Conservation (phyloP, 2,797 vertebrate species). For the Clarias laeviceps region DNA sequence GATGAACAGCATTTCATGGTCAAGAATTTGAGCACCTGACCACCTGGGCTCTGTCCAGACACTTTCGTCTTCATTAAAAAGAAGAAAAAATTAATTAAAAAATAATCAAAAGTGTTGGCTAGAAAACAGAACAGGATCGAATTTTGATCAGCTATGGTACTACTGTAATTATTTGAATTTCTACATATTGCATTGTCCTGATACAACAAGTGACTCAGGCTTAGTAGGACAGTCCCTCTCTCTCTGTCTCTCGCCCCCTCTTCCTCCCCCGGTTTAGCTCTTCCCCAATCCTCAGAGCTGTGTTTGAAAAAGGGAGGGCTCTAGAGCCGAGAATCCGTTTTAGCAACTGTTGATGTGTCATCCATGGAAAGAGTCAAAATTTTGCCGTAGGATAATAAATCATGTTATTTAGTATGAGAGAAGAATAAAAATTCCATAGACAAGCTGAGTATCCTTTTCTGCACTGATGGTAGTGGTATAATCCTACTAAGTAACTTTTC, state of each 20-base stretch:
- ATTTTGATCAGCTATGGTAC: not conserved
- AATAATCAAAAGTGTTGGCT: not conserved
- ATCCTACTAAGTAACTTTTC: not conserved
- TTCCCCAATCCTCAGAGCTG: slow-evolving; percentile 39
- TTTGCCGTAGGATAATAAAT: slow-evolving; percentile 57
- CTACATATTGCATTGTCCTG: not conserved
- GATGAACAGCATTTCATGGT: slow-evolving; percentile 15
- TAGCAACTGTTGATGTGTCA: slow-evolving; percentile 49
- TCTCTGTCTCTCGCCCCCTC: not conserved
- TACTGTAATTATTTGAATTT: not conserved
- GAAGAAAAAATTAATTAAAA: not conserved
- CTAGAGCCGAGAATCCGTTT: slow-evolving; percentile 22
- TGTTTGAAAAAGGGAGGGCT: slow-evolving; percentile 31
- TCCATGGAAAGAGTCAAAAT: slow-evolving; percentile 49
- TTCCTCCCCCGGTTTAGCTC: slow-evolving; percentile 24
- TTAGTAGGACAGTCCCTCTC: slow-evolving; percentile 17
- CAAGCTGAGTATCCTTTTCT: slow-evolving; percentile 33
- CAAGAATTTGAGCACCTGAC: slow-evolving; percentile 26
- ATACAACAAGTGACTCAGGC: slow-evolving; percentile 14
- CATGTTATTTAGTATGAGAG: slow-evolving; percentile 53
- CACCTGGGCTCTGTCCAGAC: slow-evolving; percentile 27
- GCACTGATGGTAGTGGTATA: slow-evolving; percentile 11
- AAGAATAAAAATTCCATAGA: slow-evolving; percentile 42
- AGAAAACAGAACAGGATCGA: not conserved
- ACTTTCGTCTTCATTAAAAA: slow-evolving; percentile 2